Evolutionary conservation across 2,797 vertebrate genomes (phyloP), one percentile per base, ranked within the genome.

Genomic region (Natrix natrix): DNA sequence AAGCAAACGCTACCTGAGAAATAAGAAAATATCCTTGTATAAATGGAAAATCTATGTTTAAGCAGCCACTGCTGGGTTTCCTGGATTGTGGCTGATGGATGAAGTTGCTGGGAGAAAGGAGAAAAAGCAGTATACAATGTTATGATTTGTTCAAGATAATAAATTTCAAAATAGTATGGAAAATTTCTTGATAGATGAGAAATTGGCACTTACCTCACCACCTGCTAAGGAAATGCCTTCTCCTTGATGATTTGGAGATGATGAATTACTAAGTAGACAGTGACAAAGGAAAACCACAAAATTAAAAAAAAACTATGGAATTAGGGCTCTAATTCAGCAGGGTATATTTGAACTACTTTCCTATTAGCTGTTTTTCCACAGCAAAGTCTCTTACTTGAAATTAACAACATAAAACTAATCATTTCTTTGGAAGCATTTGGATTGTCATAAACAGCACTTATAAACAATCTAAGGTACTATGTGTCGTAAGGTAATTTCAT

Each of bases 181-280:
- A 61, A 26, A 37, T 78, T 88, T 93, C 48, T 59, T 28, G 48
- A 24, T 20, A 6, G 56, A 54, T 55, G 48, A 57, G n/a, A 95
- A 94, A 78, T 5, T 91, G 91, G 93, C 43, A 98, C 98, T 97
- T 87, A 99, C 99, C 97, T 99, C 99, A 88, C 96, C 97, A 96
- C 97, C 97, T 8, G 96, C 96, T 92, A 97, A 98, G 97, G 97
- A 97, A 94, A 96, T 97, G 96, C 98, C 98, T 94, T 99, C 99
- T 97, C 98, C 99, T 98, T 99, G 99, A 97, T 99, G 99, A 97
- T 99, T 99, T 94, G 99, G 99, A 95, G 99, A 99, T 91, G 99
- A 99, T 78, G 99, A 99, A 97, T 99, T 99, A 97, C 99, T 99
- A 89, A 20, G 83, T 28, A 60, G 20, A 43, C 24, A 90, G 86